Conservation (phyloP, 2,113 vertebrate genomes). For the Panthera leo region DNA sequence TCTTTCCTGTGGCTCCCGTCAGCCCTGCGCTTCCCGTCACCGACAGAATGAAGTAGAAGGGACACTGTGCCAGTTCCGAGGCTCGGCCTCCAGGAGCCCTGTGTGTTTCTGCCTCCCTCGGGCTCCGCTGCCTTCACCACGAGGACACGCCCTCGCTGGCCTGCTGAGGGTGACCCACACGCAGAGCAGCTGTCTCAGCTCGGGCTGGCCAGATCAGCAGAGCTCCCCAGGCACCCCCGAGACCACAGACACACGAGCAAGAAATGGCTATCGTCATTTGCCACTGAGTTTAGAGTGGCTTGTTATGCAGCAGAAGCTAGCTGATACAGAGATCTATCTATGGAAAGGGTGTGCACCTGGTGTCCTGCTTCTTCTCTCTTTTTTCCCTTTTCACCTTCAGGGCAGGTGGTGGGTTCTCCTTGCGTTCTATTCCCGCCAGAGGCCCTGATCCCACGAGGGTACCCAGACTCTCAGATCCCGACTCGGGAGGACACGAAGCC, state of each 20-base stretch:
- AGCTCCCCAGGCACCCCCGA: not conserved
- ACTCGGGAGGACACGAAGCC: no score
- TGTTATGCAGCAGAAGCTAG: accelerated
- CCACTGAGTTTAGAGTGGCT: not conserved
- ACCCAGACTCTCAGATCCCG: accelerated
- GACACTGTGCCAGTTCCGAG: accelerated
- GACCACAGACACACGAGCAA: accelerated
- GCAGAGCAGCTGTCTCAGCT: accelerated
- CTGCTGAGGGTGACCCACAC: accelerated
- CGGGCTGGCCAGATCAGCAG: not conserved
- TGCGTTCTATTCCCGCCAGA: not conserved
- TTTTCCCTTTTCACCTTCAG: not conserved
- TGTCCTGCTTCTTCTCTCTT: accelerated
- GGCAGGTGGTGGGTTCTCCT: accelerated
- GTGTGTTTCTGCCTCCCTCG: accelerated
- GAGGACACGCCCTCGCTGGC: accelerated
- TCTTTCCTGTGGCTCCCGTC: not conserved
- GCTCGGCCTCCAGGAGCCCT: accelerated
- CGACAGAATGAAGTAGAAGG: accelerated
- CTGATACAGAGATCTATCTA: not conserved
- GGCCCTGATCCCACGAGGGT: accelerated
- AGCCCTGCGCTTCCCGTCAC: accelerated
- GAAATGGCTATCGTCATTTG: accelerated
- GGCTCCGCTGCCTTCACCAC: accelerated
- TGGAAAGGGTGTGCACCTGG: accelerated